phyloP scores from a whole-genome alignment of 2,797 vertebrate species.

The Coregonus sp. region DNA sequence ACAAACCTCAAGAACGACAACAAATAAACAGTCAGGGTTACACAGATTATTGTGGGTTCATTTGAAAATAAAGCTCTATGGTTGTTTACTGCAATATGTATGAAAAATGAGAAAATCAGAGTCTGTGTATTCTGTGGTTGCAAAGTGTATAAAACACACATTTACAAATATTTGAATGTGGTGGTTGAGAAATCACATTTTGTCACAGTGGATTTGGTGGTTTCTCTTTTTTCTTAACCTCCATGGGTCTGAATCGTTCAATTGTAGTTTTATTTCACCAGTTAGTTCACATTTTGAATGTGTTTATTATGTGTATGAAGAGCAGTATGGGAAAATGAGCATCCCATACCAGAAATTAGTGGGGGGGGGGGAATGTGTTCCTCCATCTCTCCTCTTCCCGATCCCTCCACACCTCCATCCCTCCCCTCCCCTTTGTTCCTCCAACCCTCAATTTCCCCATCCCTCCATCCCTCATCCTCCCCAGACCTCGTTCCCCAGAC shows the following conservation, averaged over 20 bases:
- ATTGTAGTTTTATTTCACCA: background rate
- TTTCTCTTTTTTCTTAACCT: background rate
- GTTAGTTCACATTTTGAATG: background rate
- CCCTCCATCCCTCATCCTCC: slow-evolving; percentile 13
- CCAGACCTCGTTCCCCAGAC: slow-evolving; percentile 41
- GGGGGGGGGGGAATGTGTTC: too few species aligned
- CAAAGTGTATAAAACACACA: background rate
- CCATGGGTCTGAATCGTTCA: background rate
- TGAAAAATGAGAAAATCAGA: background rate
- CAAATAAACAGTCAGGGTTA: background rate
- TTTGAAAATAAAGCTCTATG: too few species aligned
- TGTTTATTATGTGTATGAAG: too few species aligned
- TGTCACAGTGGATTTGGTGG: background rate
- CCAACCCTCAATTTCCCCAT: background rate
- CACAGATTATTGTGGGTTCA: background rate
- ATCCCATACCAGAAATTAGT: background rate
- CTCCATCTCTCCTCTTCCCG: background rate
- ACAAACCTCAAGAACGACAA: slow-evolving; percentile 11
- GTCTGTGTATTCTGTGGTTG: background rate
- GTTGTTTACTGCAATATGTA: background rate
- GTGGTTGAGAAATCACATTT: background rate
- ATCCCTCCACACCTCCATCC: background rate
- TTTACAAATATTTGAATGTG: background rate
- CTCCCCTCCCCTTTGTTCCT: background rate
- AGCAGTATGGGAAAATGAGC: background rate